Conservation (phyloP, 2,797 vertebrate species). For the Acestrorhynchus altus region DNA sequence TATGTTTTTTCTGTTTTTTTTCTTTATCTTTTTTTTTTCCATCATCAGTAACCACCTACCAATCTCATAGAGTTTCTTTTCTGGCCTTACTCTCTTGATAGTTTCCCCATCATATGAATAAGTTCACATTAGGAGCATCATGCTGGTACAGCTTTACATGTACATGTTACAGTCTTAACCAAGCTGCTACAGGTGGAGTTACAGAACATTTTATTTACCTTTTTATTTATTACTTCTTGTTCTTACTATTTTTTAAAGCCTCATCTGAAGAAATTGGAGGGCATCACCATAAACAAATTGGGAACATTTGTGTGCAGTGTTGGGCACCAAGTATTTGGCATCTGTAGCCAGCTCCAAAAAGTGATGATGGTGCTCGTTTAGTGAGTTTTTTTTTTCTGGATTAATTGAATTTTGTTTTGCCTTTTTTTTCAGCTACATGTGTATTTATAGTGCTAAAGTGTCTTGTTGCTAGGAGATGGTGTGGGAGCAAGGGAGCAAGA, state of each 20-base stretch:
- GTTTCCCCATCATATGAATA: background rate
- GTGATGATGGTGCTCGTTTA: background rate
- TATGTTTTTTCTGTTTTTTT: background rate
- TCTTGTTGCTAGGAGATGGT: slow-evolving; percentile 82
- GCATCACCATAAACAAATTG: background rate
- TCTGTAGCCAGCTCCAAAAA: background rate
- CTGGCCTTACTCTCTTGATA: background rate
- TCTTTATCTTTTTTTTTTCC: background rate
- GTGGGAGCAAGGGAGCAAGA: slow-evolving; percentile 61
- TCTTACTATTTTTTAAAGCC: too few relatives aligned
- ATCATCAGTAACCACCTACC: background rate
- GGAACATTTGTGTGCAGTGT: background rate
- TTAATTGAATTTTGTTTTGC: slow-evolving; percentile 39
- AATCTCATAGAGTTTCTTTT: background rate
- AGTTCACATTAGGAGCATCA: background rate
- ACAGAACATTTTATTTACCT: background rate
- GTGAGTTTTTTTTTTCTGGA: slow-evolving; percentile 23
- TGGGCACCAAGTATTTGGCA: background rate
- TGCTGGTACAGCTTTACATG: background rate
- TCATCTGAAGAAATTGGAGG: background rate
- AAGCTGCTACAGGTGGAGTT: too few relatives aligned
- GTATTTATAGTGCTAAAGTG: slow-evolving; percentile 81
- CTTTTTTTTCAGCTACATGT: slow-evolving; percentile 67
- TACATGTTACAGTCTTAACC: too few relatives aligned
- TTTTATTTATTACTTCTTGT: background rate